Evolutionary conservation across 2,113 vertebrate genomes (phyloP), one percentile per base, ranked within the genome.

Genomic region (Myotis brandtii): DNA sequence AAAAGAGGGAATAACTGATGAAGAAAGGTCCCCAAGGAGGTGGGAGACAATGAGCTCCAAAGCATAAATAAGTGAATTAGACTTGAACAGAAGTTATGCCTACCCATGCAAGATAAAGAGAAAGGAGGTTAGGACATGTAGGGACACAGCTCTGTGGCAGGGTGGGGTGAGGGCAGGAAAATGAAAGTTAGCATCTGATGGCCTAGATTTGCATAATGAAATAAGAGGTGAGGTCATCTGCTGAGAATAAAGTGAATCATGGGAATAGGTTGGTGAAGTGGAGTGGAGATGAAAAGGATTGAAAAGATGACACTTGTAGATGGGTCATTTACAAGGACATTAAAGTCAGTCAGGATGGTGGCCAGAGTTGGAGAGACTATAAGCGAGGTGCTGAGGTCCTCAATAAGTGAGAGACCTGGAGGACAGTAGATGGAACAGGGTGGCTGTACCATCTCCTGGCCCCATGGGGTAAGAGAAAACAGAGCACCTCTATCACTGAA

Each of bases 311-410:
- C 48, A 25, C 12, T 40, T 87, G 66, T 50, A 43, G 34, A 84
- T 80, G 30, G 30, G 40, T 94, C 46, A 66, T 82, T 92, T 73
- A 59, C 11, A 86, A 93, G 48, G 62, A 79, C 64, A 94, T 72
- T 48, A 80, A 94, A 83, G 25, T 69, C 34, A 62, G 34, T 96
- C 73, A 73, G 46, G 62, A 86, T 72, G 37, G 34, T 89, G 59
- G 66, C 37, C 50, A 93, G 43, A 85, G 12, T 50, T 82, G 34
- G 27, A 6, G 30, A 95, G 27, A 86, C 16, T 72, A 6, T 69
- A 79, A 72, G 21, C 34, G 67, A 92, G 50, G 52, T 86, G 10
- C 40, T 5, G 3, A 89, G 17, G 20, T 76, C 66, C 50, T 95
- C 43, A 67, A 16, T 66, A 96, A 79, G 40, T 54, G 37, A 95